These are phyloP conservation scores for Coelinius sp. DNA, from an alignment of 2,888 invertebrate species.

Conservation along the genomic window DNA sequence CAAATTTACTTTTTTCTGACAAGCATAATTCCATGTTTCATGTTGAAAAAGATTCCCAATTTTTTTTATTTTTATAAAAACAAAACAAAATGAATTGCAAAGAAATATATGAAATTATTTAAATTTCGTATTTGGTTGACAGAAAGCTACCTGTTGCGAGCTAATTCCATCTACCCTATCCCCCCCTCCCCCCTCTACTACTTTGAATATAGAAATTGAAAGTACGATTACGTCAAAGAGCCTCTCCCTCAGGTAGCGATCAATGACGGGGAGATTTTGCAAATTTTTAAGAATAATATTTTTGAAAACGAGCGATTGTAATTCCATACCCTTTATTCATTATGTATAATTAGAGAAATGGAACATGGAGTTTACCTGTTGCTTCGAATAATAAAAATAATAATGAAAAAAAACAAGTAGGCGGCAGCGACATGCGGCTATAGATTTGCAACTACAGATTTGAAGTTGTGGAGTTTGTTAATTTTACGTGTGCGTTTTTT, in stretches of 20 bases:
- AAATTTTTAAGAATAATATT: background rate
- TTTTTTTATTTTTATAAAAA: background rate
- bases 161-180: slow-evolving; percentile 37
- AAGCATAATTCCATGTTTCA: too few species aligned
- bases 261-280: background rate
- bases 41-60: too few species aligned
- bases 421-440: background rate
- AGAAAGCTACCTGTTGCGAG: slow-evolving; percentile 47
- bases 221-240: background rate
- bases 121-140: background rate
- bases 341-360: background rate
- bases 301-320: background rate
- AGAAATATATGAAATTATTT: background rate
- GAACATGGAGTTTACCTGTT: background rate
- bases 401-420: background rate
- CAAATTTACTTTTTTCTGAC: too few species aligned
- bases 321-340: background rate
- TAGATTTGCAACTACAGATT: too few species aligned
- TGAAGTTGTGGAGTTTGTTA: too few species aligned
- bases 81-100: background rate
- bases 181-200: slow-evolving; percentile 16
- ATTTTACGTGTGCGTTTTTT: too few species aligned
- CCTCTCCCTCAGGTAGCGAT: background rate
- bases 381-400: slow-evolving; percentile 1
- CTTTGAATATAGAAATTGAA: slow-evolving; percentile 5